Evolutionary conservation across 2,113 vertebrate species (phyloP).

Genomic region (Phaethon lepturus): DNA sequence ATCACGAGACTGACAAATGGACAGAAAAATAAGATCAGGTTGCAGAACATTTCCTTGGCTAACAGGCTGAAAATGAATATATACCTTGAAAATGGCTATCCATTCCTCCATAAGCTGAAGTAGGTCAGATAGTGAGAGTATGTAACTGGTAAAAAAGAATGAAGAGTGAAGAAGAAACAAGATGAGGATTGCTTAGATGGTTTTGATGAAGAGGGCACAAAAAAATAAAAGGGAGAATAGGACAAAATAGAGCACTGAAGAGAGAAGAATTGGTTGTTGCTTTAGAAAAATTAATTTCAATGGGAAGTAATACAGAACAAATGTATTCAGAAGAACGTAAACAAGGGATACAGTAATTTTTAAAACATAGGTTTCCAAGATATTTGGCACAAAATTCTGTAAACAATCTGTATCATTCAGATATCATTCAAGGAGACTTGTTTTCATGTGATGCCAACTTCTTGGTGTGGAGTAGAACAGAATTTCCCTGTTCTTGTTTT

Average conservation of each 20-base stretch:
- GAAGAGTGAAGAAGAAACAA: not conserved
- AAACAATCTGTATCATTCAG: not conserved
- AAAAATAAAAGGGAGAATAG: not conserved
- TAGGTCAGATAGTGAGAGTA: not conserved
- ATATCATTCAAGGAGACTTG: not conserved
- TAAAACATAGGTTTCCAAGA: not conserved
- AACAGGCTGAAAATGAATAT: not conserved
- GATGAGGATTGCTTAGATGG: not conserved
- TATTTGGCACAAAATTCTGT: not conserved
- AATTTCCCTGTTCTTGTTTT: not conserved
- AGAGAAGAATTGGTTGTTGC: not conserved
- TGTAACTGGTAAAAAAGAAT: not conserved
- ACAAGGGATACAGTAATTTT: not conserved
- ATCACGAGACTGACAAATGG: not conserved
- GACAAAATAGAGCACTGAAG: not conserved
- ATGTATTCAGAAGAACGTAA: not conserved
- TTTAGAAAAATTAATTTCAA: not conserved
- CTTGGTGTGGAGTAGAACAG: not conserved
- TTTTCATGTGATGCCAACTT: not conserved
- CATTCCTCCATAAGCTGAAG: not conserved
- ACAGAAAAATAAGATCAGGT: not conserved
- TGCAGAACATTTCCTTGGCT: not conserved
- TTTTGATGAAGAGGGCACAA: not conserved
- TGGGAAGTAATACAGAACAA: not conserved
- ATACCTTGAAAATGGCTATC: not conserved